Conservation (phyloP, 2,888 invertebrate species). For the Willowsia nigromaculata region DNA sequence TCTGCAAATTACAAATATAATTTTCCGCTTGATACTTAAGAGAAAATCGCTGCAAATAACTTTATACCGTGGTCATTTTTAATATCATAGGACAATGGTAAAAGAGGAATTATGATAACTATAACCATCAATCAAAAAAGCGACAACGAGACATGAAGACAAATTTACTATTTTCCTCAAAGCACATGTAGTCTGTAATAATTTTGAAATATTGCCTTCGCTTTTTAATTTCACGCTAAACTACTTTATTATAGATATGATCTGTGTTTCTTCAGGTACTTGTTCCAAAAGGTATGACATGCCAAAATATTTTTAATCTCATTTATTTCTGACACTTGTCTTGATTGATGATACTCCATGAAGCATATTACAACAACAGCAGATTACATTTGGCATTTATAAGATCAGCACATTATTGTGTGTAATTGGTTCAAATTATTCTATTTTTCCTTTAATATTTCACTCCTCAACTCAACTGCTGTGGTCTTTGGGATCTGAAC, state of each 20-base stretch:
- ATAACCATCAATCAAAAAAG: conserved; percentile 21
- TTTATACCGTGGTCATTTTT: too few species aligned
- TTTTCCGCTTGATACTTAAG: too few species aligned
- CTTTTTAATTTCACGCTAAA: conserved; percentile 17
- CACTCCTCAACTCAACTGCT: neutral
- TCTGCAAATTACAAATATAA: too few species aligned
- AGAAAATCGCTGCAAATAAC: too few species aligned
- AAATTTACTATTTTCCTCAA: neutral
- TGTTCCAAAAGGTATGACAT: neutral
- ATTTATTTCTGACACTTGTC: conserved; percentile 33
- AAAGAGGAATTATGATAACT: neutral
- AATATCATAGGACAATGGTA: too few species aligned
- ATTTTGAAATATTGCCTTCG: neutral
- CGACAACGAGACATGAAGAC: neutral
- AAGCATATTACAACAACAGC: neutral
- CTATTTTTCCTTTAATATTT: conserved; percentile 13
- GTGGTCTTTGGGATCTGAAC: too few species aligned
- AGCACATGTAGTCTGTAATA: neutral
- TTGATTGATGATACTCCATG: conserved; percentile 50
- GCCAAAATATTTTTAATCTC: conserved; percentile 53
- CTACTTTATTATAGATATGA: neutral
- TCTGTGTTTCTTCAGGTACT: conserved; percentile 9
- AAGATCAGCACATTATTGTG: neutral
- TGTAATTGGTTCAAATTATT: neutral
- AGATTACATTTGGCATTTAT: neutral